These are phyloP conservation scores for Hedya salicella DNA, from an alignment of 2,888 invertebrate genomes.

Conservation along the genomic window DNA sequence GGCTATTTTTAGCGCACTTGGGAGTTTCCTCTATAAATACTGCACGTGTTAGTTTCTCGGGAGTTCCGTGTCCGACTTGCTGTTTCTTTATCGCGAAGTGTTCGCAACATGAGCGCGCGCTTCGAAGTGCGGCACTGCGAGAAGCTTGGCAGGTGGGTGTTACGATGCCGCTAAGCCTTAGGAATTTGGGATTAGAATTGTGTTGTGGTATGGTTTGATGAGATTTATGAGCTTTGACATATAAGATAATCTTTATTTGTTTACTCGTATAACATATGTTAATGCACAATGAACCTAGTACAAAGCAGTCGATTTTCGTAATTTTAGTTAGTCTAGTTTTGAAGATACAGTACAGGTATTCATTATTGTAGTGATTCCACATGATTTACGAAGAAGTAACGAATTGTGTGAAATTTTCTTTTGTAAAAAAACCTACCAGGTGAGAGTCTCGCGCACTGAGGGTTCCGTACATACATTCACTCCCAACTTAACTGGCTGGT, in stretches of 20 bases:
- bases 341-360: no score
- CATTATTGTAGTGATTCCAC: no score
- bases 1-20: constrained; percentile 50
- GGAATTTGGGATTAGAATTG: not conserved
- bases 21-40: constrained; percentile 54
- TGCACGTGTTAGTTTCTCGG: constrained; percentile 50
- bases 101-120: constrained; percentile 57
- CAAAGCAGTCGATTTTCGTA: no score
- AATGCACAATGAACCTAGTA: no score
- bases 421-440: no score
- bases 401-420: no score
- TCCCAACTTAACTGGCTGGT: no score
- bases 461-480: no score
- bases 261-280: no score
- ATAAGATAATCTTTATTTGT: not conserved
- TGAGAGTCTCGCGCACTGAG: no score
- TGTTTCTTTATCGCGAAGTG: not conserved
- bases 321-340: no score
- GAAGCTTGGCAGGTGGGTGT: constrained; percentile 72
- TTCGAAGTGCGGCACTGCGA: constrained; percentile 68
- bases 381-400: no score
- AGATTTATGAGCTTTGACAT: not conserved
- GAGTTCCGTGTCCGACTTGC: constrained; percentile 38
- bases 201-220: not conserved
- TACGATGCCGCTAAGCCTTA: not conserved